Evolutionary conservation across 2,888 invertebrate species (phyloP).

Genomic region (Eubasilissa splendida): DNA sequence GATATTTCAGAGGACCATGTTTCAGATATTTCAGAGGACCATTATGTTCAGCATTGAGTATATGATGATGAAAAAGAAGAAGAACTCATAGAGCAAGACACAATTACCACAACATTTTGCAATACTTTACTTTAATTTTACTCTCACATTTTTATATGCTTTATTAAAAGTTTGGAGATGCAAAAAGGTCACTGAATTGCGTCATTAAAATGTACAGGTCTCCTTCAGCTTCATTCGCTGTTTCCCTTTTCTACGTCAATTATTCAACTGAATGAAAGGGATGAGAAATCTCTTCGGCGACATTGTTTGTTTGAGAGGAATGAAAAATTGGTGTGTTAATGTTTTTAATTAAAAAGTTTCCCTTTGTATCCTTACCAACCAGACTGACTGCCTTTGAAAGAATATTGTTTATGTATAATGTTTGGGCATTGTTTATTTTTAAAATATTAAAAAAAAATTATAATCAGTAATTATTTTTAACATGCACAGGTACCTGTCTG

Average conservation of each 20-base stretch:
- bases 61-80: too few relatives aligned
- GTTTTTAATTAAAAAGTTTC: constrained; percentile 42
- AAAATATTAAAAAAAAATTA: neutral
- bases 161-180: too few relatives aligned
- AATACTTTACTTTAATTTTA: too few relatives aligned
- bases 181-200: neutral
- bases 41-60: too few relatives aligned
- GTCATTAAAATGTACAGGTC: constrained; percentile 26
- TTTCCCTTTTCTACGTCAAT: constrained; percentile 37
- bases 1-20: too few relatives aligned
- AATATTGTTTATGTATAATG: neutral
- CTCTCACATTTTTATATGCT: too few relatives aligned
- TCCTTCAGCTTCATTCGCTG: neutral
- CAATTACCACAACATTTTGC: too few relatives aligned
- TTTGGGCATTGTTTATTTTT: constrained; percentile 8
- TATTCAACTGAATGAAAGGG: constrained; percentile 11
- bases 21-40: too few relatives aligned
- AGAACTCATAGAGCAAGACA: too few relatives aligned
- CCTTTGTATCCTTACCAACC: constrained; percentile 24
- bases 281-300: constrained; percentile 9
- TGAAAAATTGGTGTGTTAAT: constrained; percentile 34
- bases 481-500: too few relatives aligned
- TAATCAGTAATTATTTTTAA: too few relatives aligned
- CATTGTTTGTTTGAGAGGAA: constrained; percentile 9
- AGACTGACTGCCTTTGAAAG: neutral